These are phyloP conservation scores for Trachelipus rathkii DNA, from an alignment of 1,140 invertebrate genomes.

Conservation along the genomic window DNA sequence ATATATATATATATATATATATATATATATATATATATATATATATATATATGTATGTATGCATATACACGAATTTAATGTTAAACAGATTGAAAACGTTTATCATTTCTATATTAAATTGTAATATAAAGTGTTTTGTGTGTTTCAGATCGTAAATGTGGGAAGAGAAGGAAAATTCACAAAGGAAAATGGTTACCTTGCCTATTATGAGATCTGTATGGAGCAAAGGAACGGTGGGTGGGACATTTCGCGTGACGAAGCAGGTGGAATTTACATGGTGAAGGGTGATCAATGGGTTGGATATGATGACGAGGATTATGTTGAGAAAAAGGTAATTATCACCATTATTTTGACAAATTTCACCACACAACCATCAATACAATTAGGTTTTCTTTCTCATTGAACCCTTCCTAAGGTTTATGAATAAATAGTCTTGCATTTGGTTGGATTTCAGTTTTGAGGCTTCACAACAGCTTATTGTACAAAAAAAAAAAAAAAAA, in stretches of 20 bases:
- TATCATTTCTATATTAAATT: not conserved
- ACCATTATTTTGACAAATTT: too few species aligned
- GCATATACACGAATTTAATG: not conserved
- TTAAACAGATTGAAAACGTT: too few species aligned
- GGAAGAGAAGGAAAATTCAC: constrained; percentile 49
- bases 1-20: constrained; percentile 19
- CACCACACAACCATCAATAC: too few species aligned
- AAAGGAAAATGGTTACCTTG: constrained; percentile 59
- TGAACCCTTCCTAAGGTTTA: too few species aligned
- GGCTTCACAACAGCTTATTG: too few species aligned
- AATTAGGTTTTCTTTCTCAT: too few species aligned
- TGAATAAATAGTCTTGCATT: too few species aligned
- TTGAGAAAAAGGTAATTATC: constrained; percentile 61
- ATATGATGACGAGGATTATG: constrained; percentile 66
- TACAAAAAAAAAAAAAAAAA: too few species aligned
- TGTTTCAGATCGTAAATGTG: not conserved
- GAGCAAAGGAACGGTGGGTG: constrained; percentile 62
- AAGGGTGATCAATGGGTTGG: constrained; percentile 78
- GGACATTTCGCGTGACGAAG: constrained; percentile 59
- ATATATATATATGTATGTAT: not conserved
- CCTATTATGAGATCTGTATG: constrained; percentile 63
- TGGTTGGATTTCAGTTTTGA: too few species aligned
- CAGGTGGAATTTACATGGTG: constrained; percentile 66
- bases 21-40: constrained; percentile 9
- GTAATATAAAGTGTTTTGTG: not conserved